Evolutionary conservation across 2,113 vertebrate species (phyloP).

Genomic region (Labeo rohita): DNA sequence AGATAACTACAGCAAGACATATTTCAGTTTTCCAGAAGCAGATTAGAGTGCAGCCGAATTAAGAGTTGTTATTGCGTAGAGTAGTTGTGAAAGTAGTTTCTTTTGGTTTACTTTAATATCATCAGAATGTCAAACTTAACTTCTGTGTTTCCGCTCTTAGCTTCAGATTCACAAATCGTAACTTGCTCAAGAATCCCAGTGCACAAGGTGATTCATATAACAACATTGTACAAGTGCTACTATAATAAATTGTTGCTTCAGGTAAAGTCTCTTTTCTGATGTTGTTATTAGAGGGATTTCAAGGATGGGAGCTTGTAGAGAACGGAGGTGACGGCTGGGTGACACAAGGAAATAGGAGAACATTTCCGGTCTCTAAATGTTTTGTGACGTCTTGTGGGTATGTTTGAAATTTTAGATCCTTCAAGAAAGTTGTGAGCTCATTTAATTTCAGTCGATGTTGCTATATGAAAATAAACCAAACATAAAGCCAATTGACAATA

Average conservation of each 20-base stretch:
- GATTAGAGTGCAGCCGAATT: not conserved
- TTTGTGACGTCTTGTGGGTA: slow-evolving; percentile 76
- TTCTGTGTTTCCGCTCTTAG: not conserved
- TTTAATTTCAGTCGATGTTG: not conserved
- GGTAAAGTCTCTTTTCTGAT: not conserved
- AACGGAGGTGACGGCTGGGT: slow-evolving; percentile 71
- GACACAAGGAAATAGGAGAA: not conserved
- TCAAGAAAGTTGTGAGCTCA: not conserved
- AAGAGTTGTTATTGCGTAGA: not conserved
- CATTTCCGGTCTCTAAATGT: slow-evolving; percentile 67
- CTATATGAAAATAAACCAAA: not conserved
- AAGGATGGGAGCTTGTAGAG: slow-evolving; percentile 60
- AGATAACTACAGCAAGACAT: not conserved
- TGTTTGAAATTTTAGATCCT: not conserved
- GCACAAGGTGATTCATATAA: slow-evolving; percentile 64
- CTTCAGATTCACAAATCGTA: slow-evolving; percentile 44
- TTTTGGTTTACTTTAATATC: not conserved
- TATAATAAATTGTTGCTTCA: not conserved
- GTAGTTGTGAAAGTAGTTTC: not conserved
- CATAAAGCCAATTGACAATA: too few relatives aligned
- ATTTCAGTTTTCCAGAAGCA: not conserved
- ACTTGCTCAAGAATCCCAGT: slow-evolving; percentile 73
- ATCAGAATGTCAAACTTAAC: not conserved
- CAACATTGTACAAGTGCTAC: not conserved
- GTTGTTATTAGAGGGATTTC: slow-evolving; percentile 60